Evolutionary conservation across 2,113 vertebrate species (phyloP).

Genomic region (Pedetes capensis): DNA sequence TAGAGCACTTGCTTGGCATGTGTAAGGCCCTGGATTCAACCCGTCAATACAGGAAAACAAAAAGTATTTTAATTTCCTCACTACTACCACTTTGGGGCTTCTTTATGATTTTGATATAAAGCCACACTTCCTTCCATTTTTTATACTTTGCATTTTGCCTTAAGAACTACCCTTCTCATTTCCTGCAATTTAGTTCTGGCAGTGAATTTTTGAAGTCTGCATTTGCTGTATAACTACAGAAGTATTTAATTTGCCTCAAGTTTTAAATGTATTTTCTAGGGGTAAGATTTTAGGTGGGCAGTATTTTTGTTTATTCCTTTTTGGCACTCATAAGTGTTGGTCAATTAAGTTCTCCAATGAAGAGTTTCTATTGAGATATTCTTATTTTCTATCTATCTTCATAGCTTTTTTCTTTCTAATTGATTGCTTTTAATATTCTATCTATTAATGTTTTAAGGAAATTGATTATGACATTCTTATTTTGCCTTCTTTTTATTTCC

Average conservation of each 20-base stretch:
- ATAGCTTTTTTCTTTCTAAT: background rate
- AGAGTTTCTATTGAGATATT: background rate
- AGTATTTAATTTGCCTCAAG: background rate
- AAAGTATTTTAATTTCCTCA: too few relatives aligned
- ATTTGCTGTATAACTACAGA: background rate
- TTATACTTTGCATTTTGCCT: background rate
- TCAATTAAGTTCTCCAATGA: background rate
- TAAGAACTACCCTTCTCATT: background rate
- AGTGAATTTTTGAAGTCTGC: background rate
- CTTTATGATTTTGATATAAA: background rate
- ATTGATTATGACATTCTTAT: background rate
- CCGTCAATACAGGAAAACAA: too few relatives aligned
- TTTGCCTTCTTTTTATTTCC: background rate
- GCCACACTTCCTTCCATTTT: background rate
- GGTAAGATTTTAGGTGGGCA: background rate
- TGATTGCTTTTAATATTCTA: background rate
- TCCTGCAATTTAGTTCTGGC: background rate
- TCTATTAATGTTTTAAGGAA: background rate
- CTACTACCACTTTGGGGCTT: background rate
- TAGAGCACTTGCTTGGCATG: too few relatives aligned
- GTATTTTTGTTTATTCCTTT: background rate
- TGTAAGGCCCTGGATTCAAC: too few relatives aligned
- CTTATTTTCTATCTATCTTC: background rate
- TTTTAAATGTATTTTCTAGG: background rate
- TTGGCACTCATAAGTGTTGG: background rate